Evolutionary conservation across 2,797 vertebrate genomes (phyloP), one percentile per base, ranked within the genome.

Genomic region (Leptatherina wallacei): DNA sequence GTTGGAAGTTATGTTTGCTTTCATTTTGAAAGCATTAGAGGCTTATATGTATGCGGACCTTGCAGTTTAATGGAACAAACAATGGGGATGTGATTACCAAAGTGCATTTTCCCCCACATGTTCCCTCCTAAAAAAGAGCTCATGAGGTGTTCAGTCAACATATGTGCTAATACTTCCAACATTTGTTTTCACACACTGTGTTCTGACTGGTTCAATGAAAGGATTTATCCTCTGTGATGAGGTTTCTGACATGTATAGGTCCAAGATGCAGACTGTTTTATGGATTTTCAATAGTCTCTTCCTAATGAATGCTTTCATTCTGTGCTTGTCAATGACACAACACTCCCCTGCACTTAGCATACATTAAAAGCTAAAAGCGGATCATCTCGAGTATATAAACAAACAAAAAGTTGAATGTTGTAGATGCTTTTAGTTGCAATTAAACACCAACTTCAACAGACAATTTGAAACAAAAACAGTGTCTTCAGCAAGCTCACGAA

Each of bases 21-120:
- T 84, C 77, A 91, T 89, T 91, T 88, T 87, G 87, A 91, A 75
- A 83, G 92, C 66, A 89, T 88, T 90, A 89, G 75, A 73, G 66
- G 82, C 72, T 80, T 74, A 77, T 51, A 63, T 8, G 49, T 73
- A 55, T 66, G 77, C 66, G 73, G 85, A 86, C 70, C 52, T 62
- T 12, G 68, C 73, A 77, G 80, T 65, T 65, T 78, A 84, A 90
- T 70, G 79, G 79, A 88, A 78, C 76, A 91, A 92, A 89, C 78
- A 92, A 71, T 47, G 51, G 61, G 62, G 72, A 83, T 61, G 72
- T 72, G 73, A 33, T 42, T 33, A 65, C 67, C 51, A 54, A 30
- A 71, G 71, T 68, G 30, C 51, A 42, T 29, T 54, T 54, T 68
- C 63, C 47, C 58, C 64, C 16, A 54, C 38, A 61, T 49, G 32